Evolutionary conservation across 2,113 vertebrate genomes (phyloP).

Genomic region (Ellobius talpinus): DNA sequence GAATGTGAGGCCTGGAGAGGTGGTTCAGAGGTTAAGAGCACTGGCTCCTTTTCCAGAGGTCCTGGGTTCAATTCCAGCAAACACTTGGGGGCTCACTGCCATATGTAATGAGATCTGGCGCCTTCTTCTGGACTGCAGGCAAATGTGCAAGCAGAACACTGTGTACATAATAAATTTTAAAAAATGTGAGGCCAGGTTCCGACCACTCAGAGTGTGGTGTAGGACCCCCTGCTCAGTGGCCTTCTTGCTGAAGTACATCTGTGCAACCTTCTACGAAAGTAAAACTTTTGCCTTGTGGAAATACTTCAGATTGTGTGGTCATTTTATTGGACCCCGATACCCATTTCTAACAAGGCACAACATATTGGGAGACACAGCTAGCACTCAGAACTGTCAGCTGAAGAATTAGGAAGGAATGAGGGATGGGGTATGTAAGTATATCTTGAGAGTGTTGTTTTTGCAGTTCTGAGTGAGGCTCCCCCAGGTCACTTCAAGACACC

Average conservation of each 20-base stretch:
- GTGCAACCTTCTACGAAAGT: not conserved
- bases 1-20: not conserved
- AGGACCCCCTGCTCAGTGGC: not conserved
- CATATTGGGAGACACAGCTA: rapidly evolving
- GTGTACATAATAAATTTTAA: too few species aligned
- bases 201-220: not conserved
- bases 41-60: too few species aligned
- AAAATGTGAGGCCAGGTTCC: not conserved
- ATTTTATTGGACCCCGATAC: not conserved
- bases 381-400: not conserved
- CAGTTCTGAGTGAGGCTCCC: not conserved
- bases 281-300: not conserved
- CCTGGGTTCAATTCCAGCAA: too few species aligned
- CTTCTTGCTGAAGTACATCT: too few species aligned
- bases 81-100: too few species aligned
- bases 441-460: not conserved
- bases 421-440: not conserved
- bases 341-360: not conserved
- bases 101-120: too few species aligned
- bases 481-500: not conserved
- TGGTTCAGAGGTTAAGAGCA: too few species aligned
- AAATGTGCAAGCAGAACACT: too few species aligned
- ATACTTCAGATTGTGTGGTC: not conserved
- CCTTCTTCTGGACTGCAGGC: too few species aligned
- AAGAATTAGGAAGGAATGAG: not conserved